phyloP scores from a whole-genome alignment of 2,797 vertebrate genomes.

The Lateolabrax maculatus region DNA sequence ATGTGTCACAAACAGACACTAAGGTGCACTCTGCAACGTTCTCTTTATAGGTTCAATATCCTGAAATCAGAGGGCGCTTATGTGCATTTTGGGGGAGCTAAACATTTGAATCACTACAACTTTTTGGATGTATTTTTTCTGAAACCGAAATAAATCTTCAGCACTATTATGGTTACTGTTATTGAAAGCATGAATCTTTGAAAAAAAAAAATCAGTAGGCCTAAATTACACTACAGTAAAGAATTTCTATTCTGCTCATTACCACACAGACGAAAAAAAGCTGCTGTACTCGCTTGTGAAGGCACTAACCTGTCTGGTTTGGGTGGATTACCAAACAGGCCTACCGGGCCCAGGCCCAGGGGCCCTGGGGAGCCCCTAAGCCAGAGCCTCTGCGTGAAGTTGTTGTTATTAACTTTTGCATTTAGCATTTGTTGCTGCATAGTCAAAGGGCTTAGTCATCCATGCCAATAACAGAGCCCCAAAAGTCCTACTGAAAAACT shows the following conservation, averaged over 20 bases:
- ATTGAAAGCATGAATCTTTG: background rate
- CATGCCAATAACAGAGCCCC: no score
- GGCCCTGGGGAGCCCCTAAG: no score
- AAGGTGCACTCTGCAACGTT: background rate
- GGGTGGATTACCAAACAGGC: no score
- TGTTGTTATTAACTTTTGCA: no score
- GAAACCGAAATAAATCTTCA: background rate
- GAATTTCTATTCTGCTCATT: background rate
- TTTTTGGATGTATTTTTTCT: background rate
- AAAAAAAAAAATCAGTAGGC: background rate
- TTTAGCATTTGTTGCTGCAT: no score
- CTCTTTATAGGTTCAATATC: background rate
- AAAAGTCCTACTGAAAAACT: no score
- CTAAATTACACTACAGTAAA: background rate
- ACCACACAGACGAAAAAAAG: background rate
- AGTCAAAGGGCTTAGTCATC: no score
- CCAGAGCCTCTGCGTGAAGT: no score
- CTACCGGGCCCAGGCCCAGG: no score
- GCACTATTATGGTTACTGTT: background rate
- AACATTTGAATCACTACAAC: background rate
- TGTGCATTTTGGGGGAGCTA: background rate
- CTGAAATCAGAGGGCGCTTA: background rate
- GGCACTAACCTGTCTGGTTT: constrained; percentile 6
- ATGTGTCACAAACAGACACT: background rate
- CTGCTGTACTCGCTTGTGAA: background rate